A percentile compares a stretch with the other conserved stretches of the same genome.
phyloP scores from a whole-genome alignment of 2,888 invertebrate species.

The Perithous albicinctus region DNA sequence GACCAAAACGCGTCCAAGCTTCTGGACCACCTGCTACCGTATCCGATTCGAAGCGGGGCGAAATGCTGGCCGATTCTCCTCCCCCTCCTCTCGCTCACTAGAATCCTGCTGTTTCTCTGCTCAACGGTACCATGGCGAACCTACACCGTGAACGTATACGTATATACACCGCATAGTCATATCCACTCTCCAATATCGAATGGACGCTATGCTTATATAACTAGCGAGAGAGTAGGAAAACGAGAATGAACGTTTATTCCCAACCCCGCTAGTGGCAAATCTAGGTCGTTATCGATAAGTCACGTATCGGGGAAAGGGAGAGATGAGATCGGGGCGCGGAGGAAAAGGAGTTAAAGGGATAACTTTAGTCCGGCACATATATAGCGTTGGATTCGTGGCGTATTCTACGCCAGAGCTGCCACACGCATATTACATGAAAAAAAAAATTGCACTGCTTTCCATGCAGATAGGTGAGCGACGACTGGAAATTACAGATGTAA shows the following conservation, averaged over 20 bases:
- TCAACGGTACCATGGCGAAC: constrained; percentile 41
- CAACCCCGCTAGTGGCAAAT: constrained; percentile 62
- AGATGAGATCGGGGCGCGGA: not conserved
- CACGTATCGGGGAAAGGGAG: constrained; percentile 53
- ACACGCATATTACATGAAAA: constrained; percentile 27
- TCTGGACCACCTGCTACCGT: constrained; percentile 63
- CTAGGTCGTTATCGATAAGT: constrained; percentile 68
- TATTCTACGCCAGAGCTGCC: not conserved
- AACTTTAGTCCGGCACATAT: constrained; percentile 17
- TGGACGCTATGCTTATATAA: constrained; percentile 63
- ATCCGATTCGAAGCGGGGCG: constrained; percentile 58
- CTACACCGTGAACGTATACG: constrained; percentile 32
- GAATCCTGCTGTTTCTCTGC: constrained; percentile 44
- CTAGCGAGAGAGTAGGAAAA: constrained; percentile 59
- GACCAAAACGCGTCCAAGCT: constrained; percentile 38
- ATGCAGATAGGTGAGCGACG: not conserved
- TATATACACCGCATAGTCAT: constrained; percentile 48
- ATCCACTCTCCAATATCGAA: constrained; percentile 67
- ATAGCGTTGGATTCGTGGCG: constrained; percentile 10
- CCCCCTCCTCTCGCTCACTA: constrained; percentile 26
- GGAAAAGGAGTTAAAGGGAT: constrained; percentile 42
- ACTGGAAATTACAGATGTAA: not conserved
- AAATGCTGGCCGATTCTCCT: constrained; percentile 48
- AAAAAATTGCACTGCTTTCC: constrained; percentile 23
- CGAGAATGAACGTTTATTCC: constrained; percentile 66